Percentiles rank a stretch among this genome's conserved stretches.
Conservation (phyloP, 1,140 invertebrate species). For the Halyomorpha halys region DNA sequence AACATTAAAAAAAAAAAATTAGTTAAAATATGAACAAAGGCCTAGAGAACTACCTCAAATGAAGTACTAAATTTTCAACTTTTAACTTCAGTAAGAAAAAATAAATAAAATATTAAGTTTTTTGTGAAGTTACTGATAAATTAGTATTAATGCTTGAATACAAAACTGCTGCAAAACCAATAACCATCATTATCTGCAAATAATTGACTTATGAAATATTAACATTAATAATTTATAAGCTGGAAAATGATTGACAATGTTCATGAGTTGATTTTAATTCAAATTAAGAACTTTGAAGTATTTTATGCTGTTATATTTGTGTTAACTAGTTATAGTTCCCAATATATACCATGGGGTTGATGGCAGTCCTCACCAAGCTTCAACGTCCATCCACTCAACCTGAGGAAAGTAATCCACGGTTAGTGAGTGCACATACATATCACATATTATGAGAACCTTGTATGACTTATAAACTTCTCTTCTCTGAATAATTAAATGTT, state of each 20-base stretch:
- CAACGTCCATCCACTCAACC: slow-evolving; percentile 31
- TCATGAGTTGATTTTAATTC: background rate
- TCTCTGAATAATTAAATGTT: slow-evolving; percentile 1
- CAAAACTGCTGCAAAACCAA: slow-evolving; percentile 15
- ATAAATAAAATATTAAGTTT: no score
- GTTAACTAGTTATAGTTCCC: slow-evolving; percentile 26
- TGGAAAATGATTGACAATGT: slow-evolving; percentile 14
- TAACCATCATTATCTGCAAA: slow-evolving; percentile 9
- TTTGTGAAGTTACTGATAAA: no score
- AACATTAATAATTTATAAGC: slow-evolving; percentile 18
- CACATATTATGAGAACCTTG: slow-evolving; percentile 12
- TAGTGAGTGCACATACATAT: slow-evolving; percentile 28
- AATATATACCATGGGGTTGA: slow-evolving; percentile 35
- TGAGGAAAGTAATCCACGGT: slow-evolving; percentile 34
- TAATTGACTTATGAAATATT: slow-evolving; percentile 17
- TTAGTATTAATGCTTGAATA: slow-evolving; percentile 1
- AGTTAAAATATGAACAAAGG: background rate
- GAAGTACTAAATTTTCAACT: no score
- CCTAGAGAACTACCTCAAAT: no score
- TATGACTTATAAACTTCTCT: no score
- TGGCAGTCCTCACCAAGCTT: slow-evolving; percentile 26
- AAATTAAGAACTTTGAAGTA: background rate
- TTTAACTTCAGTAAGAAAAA: no score
- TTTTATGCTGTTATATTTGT: slow-evolving; percentile 3
- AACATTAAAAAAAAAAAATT: slow-evolving; percentile 40